Evolutionary conservation across 2,113 vertebrate genomes (phyloP), one percentile per base, ranked within the genome.

Genomic region (Carlito syrichta): DNA sequence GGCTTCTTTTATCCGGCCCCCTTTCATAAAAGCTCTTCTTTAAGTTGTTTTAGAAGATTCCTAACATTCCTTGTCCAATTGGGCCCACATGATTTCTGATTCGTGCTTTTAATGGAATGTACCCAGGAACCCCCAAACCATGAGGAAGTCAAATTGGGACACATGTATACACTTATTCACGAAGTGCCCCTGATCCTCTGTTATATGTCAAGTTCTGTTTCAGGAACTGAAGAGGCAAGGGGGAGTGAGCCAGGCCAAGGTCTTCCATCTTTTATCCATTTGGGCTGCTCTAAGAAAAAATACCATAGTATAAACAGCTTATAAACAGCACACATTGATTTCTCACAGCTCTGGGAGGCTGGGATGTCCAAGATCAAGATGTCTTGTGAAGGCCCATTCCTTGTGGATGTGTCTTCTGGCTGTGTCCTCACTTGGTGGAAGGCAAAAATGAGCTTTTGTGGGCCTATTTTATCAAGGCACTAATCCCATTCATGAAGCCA

Each of bases 41-140:
- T 35, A 82, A 92, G 54, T 73, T 48, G 52, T 69, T 93, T 84
- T 66, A 94, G 85, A 91, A 97, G 94, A 96, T 94, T 93, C 85
- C 62, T 96, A 74, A 95, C 86, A 89, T 96, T 96, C 78, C 78
- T 95, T 91, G 63, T 96, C 96, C 82, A 91, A 82, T 79, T 66
- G 43, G 63, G 43, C 9, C 74, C 66, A 25, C 48, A 69, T 94
- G 78, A 94, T 95, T 96, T 91, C 73, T 83, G 92, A 74, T 20
- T 89, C 25, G 12, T 94, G 68, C 62, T 94, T 96, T 93, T 95
- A 62, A 62, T 86, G 89, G 95, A 86, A 69, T 25, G 91, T 54
- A 85, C 56, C 58, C 69, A 90, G 69, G 92, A 58, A 93, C 76
- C 92, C 40, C 85, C 48, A 69, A 93, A 60, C 85, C 81, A 66